Base-by-base conservation (phyloP, 2,888 invertebrate species). In the Drosophila anomelani region DNA sequence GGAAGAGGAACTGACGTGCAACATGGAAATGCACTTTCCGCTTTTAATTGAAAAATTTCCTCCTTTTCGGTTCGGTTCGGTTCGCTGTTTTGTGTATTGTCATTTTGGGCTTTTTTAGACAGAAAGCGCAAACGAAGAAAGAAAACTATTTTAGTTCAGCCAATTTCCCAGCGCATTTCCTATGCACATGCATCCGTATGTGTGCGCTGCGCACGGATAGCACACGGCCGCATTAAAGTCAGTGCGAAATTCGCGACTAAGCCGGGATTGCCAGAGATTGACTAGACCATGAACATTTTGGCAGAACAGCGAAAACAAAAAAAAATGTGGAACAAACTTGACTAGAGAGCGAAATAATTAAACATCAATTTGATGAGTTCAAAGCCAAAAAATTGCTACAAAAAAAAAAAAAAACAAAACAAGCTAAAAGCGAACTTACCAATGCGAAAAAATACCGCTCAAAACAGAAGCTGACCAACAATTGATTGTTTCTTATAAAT, bases 11-110 rank as follows among this genome's bases (percentile, higher is more conserved):
- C 76, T 87, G 90, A 87, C 85, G 78, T 85, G 76, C 81, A 79
- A 88, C 88, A 88, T 88, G 88, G 86, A 90, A 90, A 88, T 89
- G 89, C 90, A 88, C 90, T 88, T 89, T 88, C 80, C 83, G 69
- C 79, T 86, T 89, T 85, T 89, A 85, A 85, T 85, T 85, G 89
- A 89, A 85, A 89, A 72, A 59, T 73, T 75, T 75, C 43, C 32
- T 63, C 29, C 36, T 84, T 77, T 78, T 78, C 60, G 60, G 54
- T 58, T 74, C 59, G 29, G 49, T 57, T 74, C 68, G 81, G 41
- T 41, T 71, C 41, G 57, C 9, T 39, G 39, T 70, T 68, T 82
- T 70, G 60, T 70, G 83, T 80, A 80, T 76, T 83, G 80, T 83
- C 88, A 82, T 85, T 87, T 77, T 66, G 58, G 71, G 75, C 72